phyloP scores from a whole-genome alignment of 2,113 vertebrate genomes.

The Psophia crepitans region DNA sequence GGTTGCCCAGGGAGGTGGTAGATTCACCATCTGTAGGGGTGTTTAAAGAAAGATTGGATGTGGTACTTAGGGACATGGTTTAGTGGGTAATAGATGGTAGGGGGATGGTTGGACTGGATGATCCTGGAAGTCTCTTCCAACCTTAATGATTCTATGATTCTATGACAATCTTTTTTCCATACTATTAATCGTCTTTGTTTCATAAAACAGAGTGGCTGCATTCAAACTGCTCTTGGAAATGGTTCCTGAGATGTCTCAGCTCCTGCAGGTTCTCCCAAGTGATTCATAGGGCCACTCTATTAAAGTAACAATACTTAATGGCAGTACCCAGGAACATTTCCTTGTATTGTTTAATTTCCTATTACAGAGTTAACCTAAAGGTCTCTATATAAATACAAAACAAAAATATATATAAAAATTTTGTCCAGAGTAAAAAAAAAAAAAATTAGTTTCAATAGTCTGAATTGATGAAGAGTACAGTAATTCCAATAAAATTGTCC shows the following conservation, averaged over 20 bases:
- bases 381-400: neutral
- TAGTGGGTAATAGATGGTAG: no score
- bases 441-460: neutral
- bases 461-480: neutral
- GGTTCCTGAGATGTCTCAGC: neutral
- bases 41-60: no score
- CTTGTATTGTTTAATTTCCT: neutral
- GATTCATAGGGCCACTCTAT: neutral
- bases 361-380: neutral
- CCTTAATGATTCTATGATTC: no score
- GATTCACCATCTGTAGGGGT: no score
- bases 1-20: no score
- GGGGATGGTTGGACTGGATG: no score
- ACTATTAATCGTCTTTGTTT: neutral
- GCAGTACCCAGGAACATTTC: neutral
- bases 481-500: neutral
- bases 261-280: neutral
- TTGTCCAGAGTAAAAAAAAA: neutral
- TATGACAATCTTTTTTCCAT: no score
- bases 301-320: neutral
- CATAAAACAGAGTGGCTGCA: neutral
- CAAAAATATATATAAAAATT: neutral
- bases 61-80: no score
- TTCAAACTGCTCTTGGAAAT: neutral
- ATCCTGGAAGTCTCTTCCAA: no score